A percentile compares a stretch with the other conserved stretches of the same genome.
Conservation (phyloP, 2,888 invertebrate species). For the Trypoxylon attenuatum region DNA sequence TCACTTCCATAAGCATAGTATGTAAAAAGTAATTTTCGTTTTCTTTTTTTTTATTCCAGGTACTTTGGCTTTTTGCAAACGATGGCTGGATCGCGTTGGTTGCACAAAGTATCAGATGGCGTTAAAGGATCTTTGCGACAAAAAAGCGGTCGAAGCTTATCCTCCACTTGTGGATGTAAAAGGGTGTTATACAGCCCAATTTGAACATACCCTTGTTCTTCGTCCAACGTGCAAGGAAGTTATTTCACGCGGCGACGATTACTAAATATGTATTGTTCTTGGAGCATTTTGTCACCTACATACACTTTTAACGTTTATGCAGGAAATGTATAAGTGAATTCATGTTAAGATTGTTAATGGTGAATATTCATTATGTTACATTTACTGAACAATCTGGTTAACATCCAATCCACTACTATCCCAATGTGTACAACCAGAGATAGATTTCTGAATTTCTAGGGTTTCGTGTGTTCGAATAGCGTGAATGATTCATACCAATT, state of each 20-base stretch:
- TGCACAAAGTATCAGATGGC: conserved; percentile 99
- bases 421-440: too few species aligned
- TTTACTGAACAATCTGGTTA: conserved; percentile 11
- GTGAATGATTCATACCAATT: too few species aligned
- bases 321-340: conserved; percentile 31
- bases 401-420: background rate
- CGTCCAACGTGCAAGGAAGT: conserved; percentile 99
- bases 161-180: conserved; percentile 98
- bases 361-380: conserved; percentile 8
- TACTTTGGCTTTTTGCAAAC: conserved; percentile 98
- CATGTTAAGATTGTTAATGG: conserved; percentile 32
- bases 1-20: too few species aligned
- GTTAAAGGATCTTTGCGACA: conserved; percentile 97
- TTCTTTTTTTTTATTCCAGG: conserved; percentile 49
- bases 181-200: conserved; percentile 99
- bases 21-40: too few species aligned
- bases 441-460: too few species aligned
- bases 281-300: conserved; percentile 14
- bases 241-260: conserved; percentile 97
- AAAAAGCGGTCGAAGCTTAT: conserved; percentile 97
- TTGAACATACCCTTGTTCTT: conserved; percentile 97
- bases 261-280: conserved; percentile 76
- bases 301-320: conserved; percentile 6
- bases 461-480: too few species aligned
- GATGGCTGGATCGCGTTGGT: conserved; percentile 98